Conservation (phyloP, 1,140 invertebrate genomes). For the Triops longicaudatus region DNA sequence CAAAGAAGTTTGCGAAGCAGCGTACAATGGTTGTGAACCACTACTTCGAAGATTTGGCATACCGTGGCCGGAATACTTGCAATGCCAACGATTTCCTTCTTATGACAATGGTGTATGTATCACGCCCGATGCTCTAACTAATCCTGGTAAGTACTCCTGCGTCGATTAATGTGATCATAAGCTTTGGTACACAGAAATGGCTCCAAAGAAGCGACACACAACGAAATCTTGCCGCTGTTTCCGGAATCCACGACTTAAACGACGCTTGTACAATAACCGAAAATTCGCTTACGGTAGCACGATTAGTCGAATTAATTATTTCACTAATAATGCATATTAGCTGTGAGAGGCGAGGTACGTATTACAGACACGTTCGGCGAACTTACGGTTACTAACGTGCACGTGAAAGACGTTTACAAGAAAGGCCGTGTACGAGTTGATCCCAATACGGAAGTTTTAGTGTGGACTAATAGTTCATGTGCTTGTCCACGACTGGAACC, state of each 20-base stretch:
- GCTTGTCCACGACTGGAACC: slow-evolving; percentile 26
- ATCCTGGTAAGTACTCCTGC: background rate
- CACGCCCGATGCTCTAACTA: slow-evolving; percentile 25
- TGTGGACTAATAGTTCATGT: slow-evolving; percentile 29
- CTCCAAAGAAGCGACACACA: background rate
- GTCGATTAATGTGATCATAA: background rate
- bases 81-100: slow-evolving; percentile 21
- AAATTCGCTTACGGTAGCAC: slow-evolving; percentile 23
- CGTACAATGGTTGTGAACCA: slow-evolving; percentile 24
- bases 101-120: slow-evolving; percentile 25
- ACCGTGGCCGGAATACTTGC: slow-evolving; percentile 21
- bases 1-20: slow-evolving; percentile 28
- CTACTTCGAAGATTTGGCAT: slow-evolving; percentile 25
- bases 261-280: slow-evolving; percentile 22
- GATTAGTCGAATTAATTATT: background rate
- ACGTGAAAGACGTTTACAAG: slow-evolving; percentile 28
- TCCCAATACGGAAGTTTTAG: background rate
- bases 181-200: background rate
- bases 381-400: slow-evolving; percentile 29
- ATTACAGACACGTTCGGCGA: slow-evolving; percentile 27
- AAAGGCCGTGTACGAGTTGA: slow-evolving; percentile 21
- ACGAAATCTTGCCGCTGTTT: slow-evolving; percentile 16
- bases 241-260: slow-evolving; percentile 24
- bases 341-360: slow-evolving; percentile 18
- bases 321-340: background rate